Evolutionary conservation across 2,113 vertebrate species (phyloP), one percentile per base, ranked within the genome.

Genomic region (Esox niger): DNA sequence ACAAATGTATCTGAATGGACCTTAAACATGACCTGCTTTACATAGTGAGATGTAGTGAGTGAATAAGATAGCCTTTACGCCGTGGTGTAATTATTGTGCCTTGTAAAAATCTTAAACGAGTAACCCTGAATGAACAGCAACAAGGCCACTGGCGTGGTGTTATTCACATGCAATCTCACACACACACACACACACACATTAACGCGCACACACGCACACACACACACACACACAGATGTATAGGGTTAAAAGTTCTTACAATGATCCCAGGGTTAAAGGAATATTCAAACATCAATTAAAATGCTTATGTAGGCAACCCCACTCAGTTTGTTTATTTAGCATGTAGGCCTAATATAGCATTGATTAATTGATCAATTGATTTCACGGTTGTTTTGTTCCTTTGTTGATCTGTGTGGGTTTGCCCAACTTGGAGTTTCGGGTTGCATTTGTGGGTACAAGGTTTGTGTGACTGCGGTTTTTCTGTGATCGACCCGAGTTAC

Each of bases 371-470:
- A 52, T 30, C 38, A 64, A 70, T 57, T 86, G 87, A 88, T 90
- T 88, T 87, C 84, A 86, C 86, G 84, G 83, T 80, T 82, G 76
- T 88, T 87, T 88, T 88, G 84, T 82, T 85, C 82, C 75, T 86
- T 83, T 85, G 86, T 87, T 86, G 86, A 84, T 82, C 74, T 84
- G 76, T 86, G 83, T 84, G 81, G 83, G 80, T 74, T 84, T 82
- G 76, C 82, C 83, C 83, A 79, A 85, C 79, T 79, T n/a, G 73
- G 86, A 86, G 86, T 84, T 88, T 89, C 84, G 73, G 79, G 78
- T 86, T 87, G 78, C 81, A 78, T 78, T 68, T 81, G 79, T 73
- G 78, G 77, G 76, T 75, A 82, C 65, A 69, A 75, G 47, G 47
- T 33, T 56, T 54, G 58, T 56, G 64, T 54, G 55, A 20, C 66